phyloP scores from a whole-genome alignment of 2,797 vertebrate genomes.

The Smutsia temminckii region DNA sequence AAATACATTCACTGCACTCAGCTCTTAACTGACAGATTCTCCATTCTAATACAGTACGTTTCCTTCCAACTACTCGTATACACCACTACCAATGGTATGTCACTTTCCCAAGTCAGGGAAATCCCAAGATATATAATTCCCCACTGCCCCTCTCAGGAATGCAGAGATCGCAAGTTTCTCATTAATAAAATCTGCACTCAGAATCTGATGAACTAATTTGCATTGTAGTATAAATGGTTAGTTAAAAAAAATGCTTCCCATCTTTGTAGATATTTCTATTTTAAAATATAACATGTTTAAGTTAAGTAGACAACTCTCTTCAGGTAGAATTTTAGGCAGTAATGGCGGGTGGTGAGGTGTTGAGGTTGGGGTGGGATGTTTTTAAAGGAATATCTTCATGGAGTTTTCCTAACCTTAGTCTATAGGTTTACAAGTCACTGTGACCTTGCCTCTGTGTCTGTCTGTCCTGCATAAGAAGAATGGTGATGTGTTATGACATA shows the following conservation, averaged over 20 bases:
- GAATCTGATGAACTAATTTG: not conserved
- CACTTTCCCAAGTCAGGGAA: not conserved
- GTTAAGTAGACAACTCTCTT: not conserved
- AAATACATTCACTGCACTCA: not conserved
- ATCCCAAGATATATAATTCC: not conserved
- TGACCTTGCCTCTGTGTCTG: not conserved
- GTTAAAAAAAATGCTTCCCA: not conserved
- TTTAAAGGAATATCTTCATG: not conserved
- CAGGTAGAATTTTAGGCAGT: not conserved
- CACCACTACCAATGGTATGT: not conserved
- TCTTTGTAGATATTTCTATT: conserved; percentile 17
- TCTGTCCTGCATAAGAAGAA: not conserved
- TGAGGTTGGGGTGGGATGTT: not conserved
- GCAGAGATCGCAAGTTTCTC: not conserved
- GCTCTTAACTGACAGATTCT: not conserved
- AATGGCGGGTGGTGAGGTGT: not conserved
- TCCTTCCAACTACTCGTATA: not conserved
- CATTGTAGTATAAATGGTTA: not conserved
- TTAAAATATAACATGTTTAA: conserved; percentile 12
- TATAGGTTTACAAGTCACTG: not conserved
- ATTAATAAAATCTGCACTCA: not conserved
- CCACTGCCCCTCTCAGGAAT: not conserved
- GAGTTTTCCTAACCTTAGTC: not conserved
- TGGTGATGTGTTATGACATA: not conserved
- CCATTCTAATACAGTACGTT: not conserved